phyloP scores from a whole-genome alignment of 2,113 vertebrate genomes.

The Andinoacara biseriatus region DNA sequence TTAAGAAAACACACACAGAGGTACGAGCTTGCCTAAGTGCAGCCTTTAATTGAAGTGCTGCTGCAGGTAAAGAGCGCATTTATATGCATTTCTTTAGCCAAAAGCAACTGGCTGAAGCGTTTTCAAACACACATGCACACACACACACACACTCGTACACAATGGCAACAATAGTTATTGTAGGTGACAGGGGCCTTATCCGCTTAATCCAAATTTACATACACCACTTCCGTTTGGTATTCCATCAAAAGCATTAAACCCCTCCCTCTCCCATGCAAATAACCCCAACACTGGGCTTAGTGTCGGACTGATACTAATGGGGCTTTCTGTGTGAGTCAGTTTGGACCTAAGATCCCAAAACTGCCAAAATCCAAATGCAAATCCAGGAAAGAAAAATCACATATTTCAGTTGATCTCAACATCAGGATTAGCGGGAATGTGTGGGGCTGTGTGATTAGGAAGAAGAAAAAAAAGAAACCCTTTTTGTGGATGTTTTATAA shows the following conservation, averaged over 20 bases:
- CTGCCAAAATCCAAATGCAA: neutral
- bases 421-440: neutral
- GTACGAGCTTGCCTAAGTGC: constrained; percentile 26
- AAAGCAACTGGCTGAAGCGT: constrained; percentile 27
- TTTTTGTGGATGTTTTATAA: neutral
- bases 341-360: neutral
- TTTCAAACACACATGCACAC: constrained; percentile 9
- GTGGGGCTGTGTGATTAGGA: neutral
- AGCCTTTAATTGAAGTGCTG: constrained; percentile 66
- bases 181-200: constrained; percentile 72
- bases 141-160: constrained; percentile 40
- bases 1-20: constrained; percentile 8
- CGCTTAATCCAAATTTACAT: constrained; percentile 81
- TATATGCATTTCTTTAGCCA: constrained; percentile 73
- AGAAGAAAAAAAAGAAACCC: neutral
- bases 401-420: neutral
- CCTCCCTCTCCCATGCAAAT: constrained; percentile 61
- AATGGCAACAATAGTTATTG: constrained; percentile 74
- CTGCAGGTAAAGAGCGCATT: constrained; percentile 74
- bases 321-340: neutral
- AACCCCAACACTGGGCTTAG: constrained; percentile 45
- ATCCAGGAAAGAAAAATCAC: neutral
- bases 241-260: constrained; percentile 73
- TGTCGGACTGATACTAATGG: constrained; percentile 19
- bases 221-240: constrained; percentile 73